Conservation (phyloP, 2,888 invertebrate species). For the Anticlea derivata region DNA sequence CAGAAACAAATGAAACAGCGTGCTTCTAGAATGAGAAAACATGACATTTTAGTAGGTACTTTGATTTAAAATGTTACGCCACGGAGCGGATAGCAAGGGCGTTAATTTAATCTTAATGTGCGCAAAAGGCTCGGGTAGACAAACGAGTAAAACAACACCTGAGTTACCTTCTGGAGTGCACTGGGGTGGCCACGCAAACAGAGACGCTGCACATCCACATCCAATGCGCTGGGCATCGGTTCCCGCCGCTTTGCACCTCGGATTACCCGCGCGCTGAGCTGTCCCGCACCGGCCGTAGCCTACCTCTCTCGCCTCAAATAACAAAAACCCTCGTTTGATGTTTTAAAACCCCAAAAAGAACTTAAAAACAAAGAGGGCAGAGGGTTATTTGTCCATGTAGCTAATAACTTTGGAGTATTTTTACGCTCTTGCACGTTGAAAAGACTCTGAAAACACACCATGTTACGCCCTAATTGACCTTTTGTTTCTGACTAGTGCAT, state of each 20-base stretch:
- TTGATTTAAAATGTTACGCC: constrained; percentile 22
- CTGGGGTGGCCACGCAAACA: constrained; percentile 53
- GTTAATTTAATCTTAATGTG: constrained; percentile 33
- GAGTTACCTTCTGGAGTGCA: constrained; percentile 30
- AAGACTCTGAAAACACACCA: not conserved
- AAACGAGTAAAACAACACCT: constrained; percentile 33
- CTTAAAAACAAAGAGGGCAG: constrained; percentile 45
- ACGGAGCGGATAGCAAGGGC: constrained; percentile 11
- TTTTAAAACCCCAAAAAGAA: constrained; percentile 53
- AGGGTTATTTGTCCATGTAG: constrained; percentile 55
- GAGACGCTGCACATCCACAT: constrained; percentile 47
- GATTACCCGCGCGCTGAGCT: constrained; percentile 54
- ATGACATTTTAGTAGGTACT: constrained; percentile 12
- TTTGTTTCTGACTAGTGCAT: constrained; percentile 16
- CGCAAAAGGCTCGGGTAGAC: constrained; percentile 30
- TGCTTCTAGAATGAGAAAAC: constrained; percentile 15
- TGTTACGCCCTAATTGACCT: constrained; percentile 15
- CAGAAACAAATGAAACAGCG: constrained; percentile 4
- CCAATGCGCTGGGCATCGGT: constrained; percentile 60
- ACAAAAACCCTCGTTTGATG: constrained; percentile 53
- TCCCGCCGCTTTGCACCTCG: constrained; percentile 59
- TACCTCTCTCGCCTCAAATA: constrained; percentile 38
- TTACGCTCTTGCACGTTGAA: constrained; percentile 13
- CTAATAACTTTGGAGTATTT: constrained; percentile 41
- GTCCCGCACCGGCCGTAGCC: constrained; percentile 27